Evolutionary conservation across 30 jellyfish, hydroid and myxozoan species (phyloP), one percentile per base, ranked within the genome.

Genomic region (Aurelia sp.): DNA sequence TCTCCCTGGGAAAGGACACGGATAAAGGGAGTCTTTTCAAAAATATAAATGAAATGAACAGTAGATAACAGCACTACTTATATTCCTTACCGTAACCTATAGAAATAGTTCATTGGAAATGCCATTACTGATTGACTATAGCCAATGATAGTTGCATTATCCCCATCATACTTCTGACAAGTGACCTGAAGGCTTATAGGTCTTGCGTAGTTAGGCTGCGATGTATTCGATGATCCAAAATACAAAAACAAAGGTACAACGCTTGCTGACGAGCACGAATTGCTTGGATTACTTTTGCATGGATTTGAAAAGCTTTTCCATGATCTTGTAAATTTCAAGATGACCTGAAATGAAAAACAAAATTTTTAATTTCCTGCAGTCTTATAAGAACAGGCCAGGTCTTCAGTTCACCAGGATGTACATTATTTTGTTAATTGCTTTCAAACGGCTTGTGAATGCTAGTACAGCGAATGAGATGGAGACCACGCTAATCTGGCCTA

Each of bases 51-150:
- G 1, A 44, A 44, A 8, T 44, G 2, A 44, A 44, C 10, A 44
- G 55, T 44, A 13, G 0, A 44, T 44, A 9, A 44, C 10, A 44
- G 8, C 3, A 1, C 10, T 9, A 41, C 3, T 7, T 0, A 44
- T 44, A 37, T 47, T 72, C 48, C 85, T 17, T 23, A 74, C 85
- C 62, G 7, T n/a, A 74, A 21, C 58, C 33, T 53, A 63, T 74
- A 74, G 73, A 51, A 53, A 55, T 48, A 53, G 19, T 22, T 52
- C 6, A 21, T 23, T 55, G 30, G 44, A 21, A 74, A 18, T 13
- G 60, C 21, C 20, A 74, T 11, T 3, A 57, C 51, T 21, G 20
- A 51, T 53, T 74, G 73, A 23, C 69, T 74, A 12, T 53, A 53
- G 55, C 85, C 85, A 22, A 51, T 74, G 13, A 74, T 48, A 3